Base-by-base conservation (phyloP, 1,140 invertebrate genomes). In the Tetramorium simillimum region DNA sequence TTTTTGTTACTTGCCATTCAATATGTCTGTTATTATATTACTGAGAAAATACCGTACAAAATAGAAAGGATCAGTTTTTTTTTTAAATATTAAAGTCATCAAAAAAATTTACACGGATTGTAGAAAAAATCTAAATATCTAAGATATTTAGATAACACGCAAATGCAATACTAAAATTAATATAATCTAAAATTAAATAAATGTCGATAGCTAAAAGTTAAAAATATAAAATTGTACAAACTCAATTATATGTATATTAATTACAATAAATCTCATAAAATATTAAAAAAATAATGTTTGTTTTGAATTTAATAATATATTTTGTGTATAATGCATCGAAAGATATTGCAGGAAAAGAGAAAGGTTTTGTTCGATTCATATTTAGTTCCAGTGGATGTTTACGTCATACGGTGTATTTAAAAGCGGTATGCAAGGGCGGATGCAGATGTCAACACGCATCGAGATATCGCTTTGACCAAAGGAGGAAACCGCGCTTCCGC, bases 401-500 rank as follows among this genome's bases (percentile, higher is more conserved):
- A 81, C 51, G n/a, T 81, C 78, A 43, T 53, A 43, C 21, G 16
- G 46, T 53, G 18, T 65, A 56, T 70, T 70, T 81, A 84, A 84
- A 75, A 28, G 40, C 51, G 24, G 46, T 24, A 73, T 60, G 80
- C n/a, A 75, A 84, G 24, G n/a, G 14, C 69, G 69, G 69, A 75
- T 73, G 69, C 80, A 84, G 58, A 65, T 49, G 80, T 85, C 63
- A 75, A 76, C 56, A 37, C 70, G 53, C 53, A 58, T 62, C 37
- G 63, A 40, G 84, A 86, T 86, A 77, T 88, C 73, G 43, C 60
- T 85, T 78, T 63, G 46, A 33, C 24, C 82, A 78, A 33, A 62
- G 53, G 51, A 88, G 87, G 84, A 88, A 88, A 88, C 85, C 69
- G 53, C 76, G 21, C 73, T 88, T 88, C 87, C 87, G 56, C 73